These are phyloP conservation scores for Miltochrista miniata DNA, from an alignment of 2,888 invertebrate genomes.

Conservation along the genomic window DNA sequence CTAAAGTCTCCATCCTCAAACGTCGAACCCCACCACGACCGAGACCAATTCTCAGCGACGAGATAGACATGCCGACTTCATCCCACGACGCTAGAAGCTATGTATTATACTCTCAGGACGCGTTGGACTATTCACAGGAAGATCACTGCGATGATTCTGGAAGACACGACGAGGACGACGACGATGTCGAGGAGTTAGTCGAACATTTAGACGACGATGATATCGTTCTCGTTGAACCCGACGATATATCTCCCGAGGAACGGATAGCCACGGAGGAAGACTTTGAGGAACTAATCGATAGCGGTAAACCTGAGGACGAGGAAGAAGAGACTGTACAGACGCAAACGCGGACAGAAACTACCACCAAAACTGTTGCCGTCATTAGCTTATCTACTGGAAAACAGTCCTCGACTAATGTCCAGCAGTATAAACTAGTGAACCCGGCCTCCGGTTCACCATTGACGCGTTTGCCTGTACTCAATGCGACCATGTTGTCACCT, in stretches of 20 bases:
- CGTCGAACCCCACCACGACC: constrained; percentile 84
- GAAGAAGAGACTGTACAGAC: constrained; percentile 64
- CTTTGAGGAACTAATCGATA: constrained; percentile 86
- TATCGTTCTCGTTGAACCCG: constrained; percentile 85
- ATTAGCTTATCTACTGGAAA: constrained; percentile 77
- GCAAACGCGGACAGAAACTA: constrained; percentile 77
- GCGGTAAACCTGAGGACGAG: constrained; percentile 83
- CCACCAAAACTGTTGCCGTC: constrained; percentile 80
- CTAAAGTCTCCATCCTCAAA: constrained; percentile 85
- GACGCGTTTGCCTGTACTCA: constrained; percentile 68
- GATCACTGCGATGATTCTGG: constrained; percentile 70
- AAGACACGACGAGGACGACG: constrained; percentile 54
- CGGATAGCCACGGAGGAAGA: constrained; percentile 86
- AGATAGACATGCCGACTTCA: constrained; percentile 53
- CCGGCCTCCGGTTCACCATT: constrained; percentile 50
- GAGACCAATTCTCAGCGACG: constrained; percentile 46
- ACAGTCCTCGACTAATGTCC: constrained; percentile 63
- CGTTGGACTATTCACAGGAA: constrained; percentile 75
- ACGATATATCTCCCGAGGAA: constrained; percentile 85
- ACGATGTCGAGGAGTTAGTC: constrained; percentile 63
- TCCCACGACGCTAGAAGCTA: constrained; percentile 84
- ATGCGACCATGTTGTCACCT: constrained; percentile 52
- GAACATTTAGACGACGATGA: constrained; percentile 83
- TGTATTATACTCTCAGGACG: constrained; percentile 83
- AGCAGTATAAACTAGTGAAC: constrained; percentile 76